Evolutionary conservation across 2,113 vertebrate species (phyloP), one percentile per base, ranked within the genome.

Genomic region (Lasiurus cinereus): DNA sequence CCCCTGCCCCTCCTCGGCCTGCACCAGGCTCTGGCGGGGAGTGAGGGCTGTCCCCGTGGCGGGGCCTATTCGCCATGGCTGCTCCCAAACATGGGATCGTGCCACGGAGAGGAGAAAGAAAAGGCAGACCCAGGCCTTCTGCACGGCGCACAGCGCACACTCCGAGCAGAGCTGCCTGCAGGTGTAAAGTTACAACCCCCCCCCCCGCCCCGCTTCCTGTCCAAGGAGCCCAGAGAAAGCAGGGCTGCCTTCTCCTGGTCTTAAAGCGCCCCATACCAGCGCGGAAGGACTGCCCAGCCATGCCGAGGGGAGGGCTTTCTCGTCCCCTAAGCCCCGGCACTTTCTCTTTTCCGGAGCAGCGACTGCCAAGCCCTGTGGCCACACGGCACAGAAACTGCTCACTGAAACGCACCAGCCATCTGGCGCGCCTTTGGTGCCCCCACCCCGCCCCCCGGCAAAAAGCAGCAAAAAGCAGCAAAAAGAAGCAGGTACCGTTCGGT

Each of bases 41-140:
- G 52, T 2, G 10, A 93, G 16, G 31, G 19, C 16, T 22, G 56
- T 87, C 69, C 64, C 69, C 50, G 78, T 72, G 67, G 39, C 31
- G 52, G 79, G 27, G 3, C 52, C 69, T 77, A 16, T 82, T 92
- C 33, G 66, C 83, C 73, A 62, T 21, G 0, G 1, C 74, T 56
- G 33, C 31, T 77, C 84, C 67, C 83, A 83, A 67, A 54, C 10
- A 8, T 36, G 78, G 78, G 90, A 16, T 67, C 96, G 85, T 82
- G 69, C 83, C 83, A 70, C 69, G 2, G n/a, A 91, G 93, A 86
- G 56, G 8, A 79, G 79, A 91, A 67, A 91, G 67, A 36, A 67
- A 73, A 80, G 6, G 79, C 27, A 82, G 83, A 36, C 27, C 31
- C 3, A 15, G 79, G 79, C 46, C 66, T 27, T 48, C 73, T 16